Conservation (phyloP, 2,888 invertebrate species). For the Ptychoptera albimana region DNA sequence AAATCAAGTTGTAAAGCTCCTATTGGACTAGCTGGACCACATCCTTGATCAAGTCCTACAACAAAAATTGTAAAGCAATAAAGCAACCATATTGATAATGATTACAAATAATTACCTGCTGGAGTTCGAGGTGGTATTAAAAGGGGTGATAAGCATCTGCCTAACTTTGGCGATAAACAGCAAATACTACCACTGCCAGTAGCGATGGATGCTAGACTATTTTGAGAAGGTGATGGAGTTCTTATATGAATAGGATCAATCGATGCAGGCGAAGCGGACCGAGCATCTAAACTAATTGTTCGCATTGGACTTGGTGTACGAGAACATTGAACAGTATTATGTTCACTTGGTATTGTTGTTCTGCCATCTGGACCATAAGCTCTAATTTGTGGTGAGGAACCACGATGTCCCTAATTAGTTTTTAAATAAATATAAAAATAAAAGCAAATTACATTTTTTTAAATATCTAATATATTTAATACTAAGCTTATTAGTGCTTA, state of each 20-base stretch:
- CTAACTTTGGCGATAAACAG: constrained; percentile 22
- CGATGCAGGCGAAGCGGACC: constrained; percentile 41
- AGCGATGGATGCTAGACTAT: constrained; percentile 48
- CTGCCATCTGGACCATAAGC: constrained; percentile 72
- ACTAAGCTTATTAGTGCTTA: too few relatives aligned
- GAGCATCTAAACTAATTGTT: constrained; percentile 59
- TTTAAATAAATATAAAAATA: not conserved
- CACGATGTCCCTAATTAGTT: constrained; percentile 46
- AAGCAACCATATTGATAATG: too few relatives aligned
- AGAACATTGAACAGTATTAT: constrained; percentile 25
- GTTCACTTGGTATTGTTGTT: constrained; percentile 31
- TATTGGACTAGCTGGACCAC: constrained; percentile 40
- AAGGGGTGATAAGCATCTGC: constrained; percentile 58
- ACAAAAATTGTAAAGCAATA: not conserved
- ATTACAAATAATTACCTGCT: constrained; percentile 13
- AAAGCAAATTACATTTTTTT: too few relatives aligned
- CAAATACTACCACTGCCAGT: constrained; percentile 19
- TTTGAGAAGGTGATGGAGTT: constrained; percentile 52
- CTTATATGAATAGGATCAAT: constrained; percentile 31
- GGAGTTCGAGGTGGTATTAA: constrained; percentile 54
- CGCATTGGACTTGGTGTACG: constrained; percentile 66
- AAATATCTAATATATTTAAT: too few relatives aligned
- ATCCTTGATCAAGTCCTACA: constrained; percentile 16
- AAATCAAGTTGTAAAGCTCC: constrained; percentile 79
- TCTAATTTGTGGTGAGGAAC: constrained; percentile 69